These are phyloP conservation scores for Percopsis omiscomaycus DNA, from an alignment of 2,797 vertebrate species.

Conservation along the genomic window DNA sequence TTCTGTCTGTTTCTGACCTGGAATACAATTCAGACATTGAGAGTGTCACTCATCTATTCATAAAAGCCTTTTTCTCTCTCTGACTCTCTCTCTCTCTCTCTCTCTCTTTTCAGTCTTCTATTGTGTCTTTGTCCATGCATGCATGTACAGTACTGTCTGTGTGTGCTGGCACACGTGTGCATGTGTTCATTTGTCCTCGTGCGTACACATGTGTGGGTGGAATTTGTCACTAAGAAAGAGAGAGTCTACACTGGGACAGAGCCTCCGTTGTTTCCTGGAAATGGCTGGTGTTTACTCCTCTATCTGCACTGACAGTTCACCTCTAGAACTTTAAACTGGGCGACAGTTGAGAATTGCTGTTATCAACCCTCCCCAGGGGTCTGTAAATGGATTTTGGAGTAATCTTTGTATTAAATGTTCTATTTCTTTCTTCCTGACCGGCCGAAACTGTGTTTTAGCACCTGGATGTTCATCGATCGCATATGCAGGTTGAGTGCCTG, in stretches of 20 bases:
- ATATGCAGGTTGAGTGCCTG: too few relatives aligned
- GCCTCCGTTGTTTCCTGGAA: slow-evolving; percentile 14
- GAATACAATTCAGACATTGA: slow-evolving; percentile 13
- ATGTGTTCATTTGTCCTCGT: not conserved
- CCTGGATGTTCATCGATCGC: too few relatives aligned
- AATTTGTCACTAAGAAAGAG: slow-evolving; percentile 17
- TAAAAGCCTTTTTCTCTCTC: not conserved
- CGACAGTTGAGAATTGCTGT: not conserved
- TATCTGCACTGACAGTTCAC: slow-evolving; percentile 31
- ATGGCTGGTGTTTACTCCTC: slow-evolving; percentile 25
- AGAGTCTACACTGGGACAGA: slow-evolving; percentile 12
- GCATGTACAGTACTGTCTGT: not conserved
- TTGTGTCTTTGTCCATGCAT: not conserved
- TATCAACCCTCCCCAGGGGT: not conserved
- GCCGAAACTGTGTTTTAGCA: too few relatives aligned
- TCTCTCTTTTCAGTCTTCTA: not conserved
- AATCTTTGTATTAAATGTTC: not conserved
- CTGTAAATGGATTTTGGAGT: not conserved
- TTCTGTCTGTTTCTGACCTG: slow-evolving; percentile 7
- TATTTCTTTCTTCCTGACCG: too few relatives aligned
- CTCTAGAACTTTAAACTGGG: slow-evolving; percentile 18
- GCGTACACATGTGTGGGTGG: not conserved
- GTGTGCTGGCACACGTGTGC: not conserved
- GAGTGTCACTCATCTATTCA: slow-evolving; percentile 1
- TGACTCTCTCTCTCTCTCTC: not conserved